A percentile compares a stretch with the other conserved stretches of the same genome.
Evolutionary conservation across 2,888 invertebrate species (phyloP).

Genomic region (Ryuthela nishihirai): DNA sequence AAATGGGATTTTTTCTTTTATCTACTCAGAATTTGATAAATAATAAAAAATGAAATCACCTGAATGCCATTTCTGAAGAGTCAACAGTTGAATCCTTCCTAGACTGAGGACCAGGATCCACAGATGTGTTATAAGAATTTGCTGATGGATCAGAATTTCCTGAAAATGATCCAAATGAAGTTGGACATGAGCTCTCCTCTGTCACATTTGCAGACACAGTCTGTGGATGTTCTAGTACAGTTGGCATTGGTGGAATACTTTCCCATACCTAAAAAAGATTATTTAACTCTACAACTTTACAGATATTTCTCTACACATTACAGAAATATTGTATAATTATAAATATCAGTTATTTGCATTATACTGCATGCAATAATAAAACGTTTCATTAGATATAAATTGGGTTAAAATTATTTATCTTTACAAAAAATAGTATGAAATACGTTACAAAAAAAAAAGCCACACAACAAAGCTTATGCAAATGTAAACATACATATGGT

Average conservation of each 20-base stretch:
- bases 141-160: conserved; percentile 7
- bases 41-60: conserved; percentile 7
- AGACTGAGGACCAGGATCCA: conserved; percentile 16
- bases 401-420: too few species aligned
- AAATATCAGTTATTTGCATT: too few species aligned
- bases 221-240: conserved; percentile 46
- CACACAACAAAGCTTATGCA: too few species aligned
- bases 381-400: too few species aligned
- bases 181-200: conserved; percentile 25
- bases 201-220: not conserved
- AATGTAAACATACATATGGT: too few species aligned
- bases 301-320: too few species aligned
- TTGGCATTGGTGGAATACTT: conserved; percentile 50
- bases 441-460: too few species aligned
- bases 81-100: conserved; percentile 17
- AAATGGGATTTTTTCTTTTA: not conserved
- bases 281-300: too few species aligned
- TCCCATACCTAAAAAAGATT: conserved; percentile 43
- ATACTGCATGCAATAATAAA: too few species aligned
- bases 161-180: conserved; percentile 18
- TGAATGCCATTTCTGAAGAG: conserved; percentile 18
- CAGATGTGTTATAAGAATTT: conserved; percentile 19
- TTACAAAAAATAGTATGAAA: too few species aligned
- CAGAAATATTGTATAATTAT: too few species aligned
- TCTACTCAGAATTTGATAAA: not conserved